Conservation (phyloP, 2,888 invertebrate genomes). For the Tigriopus californicus region DNA sequence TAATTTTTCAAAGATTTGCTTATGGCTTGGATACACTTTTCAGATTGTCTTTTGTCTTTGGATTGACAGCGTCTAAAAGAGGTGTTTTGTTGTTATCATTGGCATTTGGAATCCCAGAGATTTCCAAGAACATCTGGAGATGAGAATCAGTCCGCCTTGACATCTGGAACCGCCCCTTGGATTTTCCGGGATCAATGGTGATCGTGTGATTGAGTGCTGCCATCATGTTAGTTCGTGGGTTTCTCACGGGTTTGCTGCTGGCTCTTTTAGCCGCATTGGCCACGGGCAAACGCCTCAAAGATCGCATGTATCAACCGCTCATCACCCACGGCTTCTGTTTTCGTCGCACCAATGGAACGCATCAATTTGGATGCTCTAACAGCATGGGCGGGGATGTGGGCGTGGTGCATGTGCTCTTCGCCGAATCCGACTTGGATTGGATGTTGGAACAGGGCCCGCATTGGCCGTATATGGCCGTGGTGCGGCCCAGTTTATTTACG, state of each 20-base stretch:
- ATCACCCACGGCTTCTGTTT: constrained; percentile 40
- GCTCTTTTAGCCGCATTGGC: background rate
- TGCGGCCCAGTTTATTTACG: constrained; percentile 43
- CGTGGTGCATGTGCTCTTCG: constrained; percentile 51
- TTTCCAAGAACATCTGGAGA: too few species aligned
- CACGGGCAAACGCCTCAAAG: constrained; percentile 1
- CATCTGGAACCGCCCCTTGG: too few species aligned
- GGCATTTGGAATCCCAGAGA: too few species aligned
- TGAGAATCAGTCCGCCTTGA: too few species aligned
- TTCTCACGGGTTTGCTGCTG: background rate
- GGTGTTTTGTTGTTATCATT: too few species aligned
- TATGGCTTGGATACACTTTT: too few species aligned
- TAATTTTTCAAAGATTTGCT: too few species aligned
- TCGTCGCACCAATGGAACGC: constrained; percentile 75
- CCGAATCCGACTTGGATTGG: constrained; percentile 48
- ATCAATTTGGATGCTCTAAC: constrained; percentile 82
- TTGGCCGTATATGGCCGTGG: constrained; percentile 56
- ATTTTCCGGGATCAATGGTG: too few species aligned
- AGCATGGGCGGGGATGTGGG: constrained; percentile 60
- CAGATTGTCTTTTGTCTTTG: too few species aligned
- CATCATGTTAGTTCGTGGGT: too few species aligned
- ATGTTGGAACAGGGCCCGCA: constrained; percentile 47
- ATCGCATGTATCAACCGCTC: background rate
- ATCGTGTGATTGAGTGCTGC: too few species aligned
- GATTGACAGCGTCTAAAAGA: too few species aligned